A percentile compares a stretch with the other conserved stretches of the same genome.
These are phyloP conservation scores for Squalus acanthias DNA, from an alignment of 2,797 vertebrate genomes.

Conservation along the genomic window DNA sequence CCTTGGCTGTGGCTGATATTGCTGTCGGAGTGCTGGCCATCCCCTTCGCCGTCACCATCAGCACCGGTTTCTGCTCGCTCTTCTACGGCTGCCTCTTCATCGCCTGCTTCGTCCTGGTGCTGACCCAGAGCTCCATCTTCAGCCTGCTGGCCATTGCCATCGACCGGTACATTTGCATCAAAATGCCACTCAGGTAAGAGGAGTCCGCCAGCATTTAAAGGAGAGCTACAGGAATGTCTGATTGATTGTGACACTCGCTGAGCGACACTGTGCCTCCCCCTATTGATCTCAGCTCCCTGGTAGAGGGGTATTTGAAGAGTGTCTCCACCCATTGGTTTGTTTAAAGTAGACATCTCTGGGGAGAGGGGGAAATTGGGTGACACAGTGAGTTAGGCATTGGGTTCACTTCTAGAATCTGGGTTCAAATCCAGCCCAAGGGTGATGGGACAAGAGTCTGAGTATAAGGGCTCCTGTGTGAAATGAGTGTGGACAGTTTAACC, in stretches of 20 bases:
- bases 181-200: constrained; percentile 83
- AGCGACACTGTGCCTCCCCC: not conserved
- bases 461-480: not conserved
- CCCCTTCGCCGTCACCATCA: constrained; percentile 87
- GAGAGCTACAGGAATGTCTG: not conserved
- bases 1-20: constrained; percentile 85
- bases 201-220: not conserved
- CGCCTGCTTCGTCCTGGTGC: constrained; percentile 86
- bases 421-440: not conserved
- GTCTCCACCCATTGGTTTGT: too few relatives aligned
- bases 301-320: too few relatives aligned
- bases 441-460: not conserved
- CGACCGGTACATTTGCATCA: constrained; percentile 91
- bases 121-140: constrained; percentile 97
- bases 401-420: not conserved
- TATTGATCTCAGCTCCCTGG: too few relatives aligned
- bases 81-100: constrained; percentile 94
- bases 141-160: constrained; percentile 90
- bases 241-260: not conserved
- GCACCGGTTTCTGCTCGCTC: constrained; percentile 85
- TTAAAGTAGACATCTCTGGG: too few relatives aligned
- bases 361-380: not conserved
- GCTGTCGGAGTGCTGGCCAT: constrained; percentile 88
- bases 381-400: not conserved
- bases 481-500: not conserved